These are phyloP conservation scores for Luperina testacea DNA, from an alignment of 2,888 invertebrate genomes.

Conservation along the genomic window DNA sequence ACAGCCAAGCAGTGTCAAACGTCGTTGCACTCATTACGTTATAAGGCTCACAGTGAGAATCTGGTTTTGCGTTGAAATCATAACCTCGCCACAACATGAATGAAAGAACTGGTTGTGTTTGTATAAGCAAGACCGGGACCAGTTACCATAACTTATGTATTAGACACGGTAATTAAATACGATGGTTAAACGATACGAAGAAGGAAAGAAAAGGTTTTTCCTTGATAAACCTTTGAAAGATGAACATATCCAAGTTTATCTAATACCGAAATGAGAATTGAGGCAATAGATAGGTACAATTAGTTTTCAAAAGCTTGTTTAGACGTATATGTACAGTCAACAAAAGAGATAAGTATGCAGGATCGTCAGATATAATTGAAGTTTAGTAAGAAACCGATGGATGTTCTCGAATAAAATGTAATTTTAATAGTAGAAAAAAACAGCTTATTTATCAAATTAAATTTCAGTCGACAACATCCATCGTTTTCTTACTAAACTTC, in stretches of 20 bases:
- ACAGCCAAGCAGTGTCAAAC: slow-evolving; percentile 17
- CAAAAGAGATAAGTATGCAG: no score
- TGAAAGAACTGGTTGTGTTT: slow-evolving; percentile 56
- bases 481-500: no score
- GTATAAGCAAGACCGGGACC: slow-evolving; percentile 18
- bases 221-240: background rate
- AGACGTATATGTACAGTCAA: background rate
- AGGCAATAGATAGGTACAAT: background rate
- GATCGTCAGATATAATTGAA: no score
- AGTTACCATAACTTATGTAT: slow-evolving; percentile 36
- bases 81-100: slow-evolving; percentile 47
- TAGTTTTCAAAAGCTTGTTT: background rate
- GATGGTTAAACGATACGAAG: slow-evolving; percentile 13
- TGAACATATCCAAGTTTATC: slow-evolving; percentile 1
- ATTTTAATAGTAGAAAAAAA: no score
- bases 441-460: no score
- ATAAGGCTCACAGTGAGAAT: slow-evolving; percentile 34
- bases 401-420: no score
- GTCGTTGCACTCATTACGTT: slow-evolving; percentile 23
- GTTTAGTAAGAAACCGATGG: no score
- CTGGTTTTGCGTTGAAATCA: slow-evolving; percentile 46
- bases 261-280: background rate
- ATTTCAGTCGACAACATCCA: no score
- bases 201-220: slow-evolving; percentile 19
- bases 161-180: slow-evolving; percentile 27